Conservation (phyloP, 2,113 vertebrate genomes). For the Nicator chloris region DNA sequence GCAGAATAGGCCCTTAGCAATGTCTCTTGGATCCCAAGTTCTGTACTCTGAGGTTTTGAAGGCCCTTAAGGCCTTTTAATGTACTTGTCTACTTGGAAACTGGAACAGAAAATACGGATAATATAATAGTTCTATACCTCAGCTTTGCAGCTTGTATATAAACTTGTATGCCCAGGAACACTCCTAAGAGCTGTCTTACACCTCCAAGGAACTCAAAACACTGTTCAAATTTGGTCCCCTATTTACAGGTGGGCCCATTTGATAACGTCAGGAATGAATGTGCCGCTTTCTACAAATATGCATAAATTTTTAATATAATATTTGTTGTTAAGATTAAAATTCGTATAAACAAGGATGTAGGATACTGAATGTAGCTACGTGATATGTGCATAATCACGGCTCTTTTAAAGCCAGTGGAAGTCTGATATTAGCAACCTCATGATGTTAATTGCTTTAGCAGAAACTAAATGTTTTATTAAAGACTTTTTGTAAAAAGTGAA, state of each 20-base stretch:
- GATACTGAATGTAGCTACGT: background rate
- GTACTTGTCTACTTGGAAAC: slow-evolving; percentile 37
- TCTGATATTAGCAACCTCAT: background rate
- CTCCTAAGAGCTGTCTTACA: background rate
- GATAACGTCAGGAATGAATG: background rate
- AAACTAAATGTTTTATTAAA: background rate
- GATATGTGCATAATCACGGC: background rate
- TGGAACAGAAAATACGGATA: slow-evolving; percentile 26
- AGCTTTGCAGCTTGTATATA: background rate
- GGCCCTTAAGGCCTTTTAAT: background rate
- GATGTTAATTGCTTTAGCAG: background rate
- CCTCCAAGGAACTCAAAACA: background rate
- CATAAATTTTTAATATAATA: background rate
- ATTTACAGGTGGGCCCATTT: background rate
- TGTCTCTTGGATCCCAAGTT: background rate
- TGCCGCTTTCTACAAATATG: background rate
- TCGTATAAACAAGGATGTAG: background rate
- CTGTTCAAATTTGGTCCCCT: background rate
- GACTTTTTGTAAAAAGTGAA: background rate
- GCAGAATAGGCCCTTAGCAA: background rate
- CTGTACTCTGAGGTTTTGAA: background rate
- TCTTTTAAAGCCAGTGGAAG: background rate
- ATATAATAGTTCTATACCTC: background rate
- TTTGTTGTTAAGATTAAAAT: background rate
- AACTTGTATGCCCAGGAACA: background rate